Evolutionary conservation across 2,888 invertebrate species (phyloP), one percentile per base, ranked within the genome.

Genomic region (Andrena camellia): DNA sequence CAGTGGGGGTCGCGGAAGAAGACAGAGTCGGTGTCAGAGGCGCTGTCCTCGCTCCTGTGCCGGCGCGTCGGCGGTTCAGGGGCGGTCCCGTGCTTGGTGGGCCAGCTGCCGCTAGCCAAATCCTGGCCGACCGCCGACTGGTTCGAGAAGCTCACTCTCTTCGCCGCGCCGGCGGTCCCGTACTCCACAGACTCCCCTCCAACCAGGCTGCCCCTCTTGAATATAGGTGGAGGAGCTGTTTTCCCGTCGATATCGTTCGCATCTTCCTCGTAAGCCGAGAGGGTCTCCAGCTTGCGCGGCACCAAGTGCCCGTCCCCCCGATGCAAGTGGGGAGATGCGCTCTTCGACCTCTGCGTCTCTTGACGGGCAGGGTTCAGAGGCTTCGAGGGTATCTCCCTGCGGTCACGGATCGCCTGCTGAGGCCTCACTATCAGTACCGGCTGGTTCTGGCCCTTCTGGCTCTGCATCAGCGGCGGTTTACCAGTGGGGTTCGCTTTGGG

Each of bases 131-230:
- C 42, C 2, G 88, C 81, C 1, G 89, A 76, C 35, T 92, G 92
- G 81, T 94, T 94, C 2, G 94, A 94, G 85, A 95, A 95, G 85
- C 95, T 95, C 1, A 95, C 95, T 75, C 95, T 94, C 79, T 95
- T 95, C 13, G 94, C 94, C 2, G 93, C 94, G 1, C 92, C 92
- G 50, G 92, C 90, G 10, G 92, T 92, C 3, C 94, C 93, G 64
- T 94, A 93, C 6, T 95, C 94, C 3, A 91, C 84, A 0, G 90
- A 87, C 3, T 90, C 92, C 23, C 83, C 91, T 57, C 92, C 91
- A 3, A 94, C 93, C 60, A 95, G 91, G 86, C 95, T 95, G 1
- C 95, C 95, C n/a, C 95, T 89, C 89, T 94, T 94, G 74, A 95
- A 95, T 77, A 95, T 95, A 1, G 95, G 95, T 8, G 92, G 89